A percentile compares a stretch with the other conserved stretches of the same genome.
Conservation (phyloP, 2,797 vertebrate genomes). For the Sebastes wilsoni region DNA sequence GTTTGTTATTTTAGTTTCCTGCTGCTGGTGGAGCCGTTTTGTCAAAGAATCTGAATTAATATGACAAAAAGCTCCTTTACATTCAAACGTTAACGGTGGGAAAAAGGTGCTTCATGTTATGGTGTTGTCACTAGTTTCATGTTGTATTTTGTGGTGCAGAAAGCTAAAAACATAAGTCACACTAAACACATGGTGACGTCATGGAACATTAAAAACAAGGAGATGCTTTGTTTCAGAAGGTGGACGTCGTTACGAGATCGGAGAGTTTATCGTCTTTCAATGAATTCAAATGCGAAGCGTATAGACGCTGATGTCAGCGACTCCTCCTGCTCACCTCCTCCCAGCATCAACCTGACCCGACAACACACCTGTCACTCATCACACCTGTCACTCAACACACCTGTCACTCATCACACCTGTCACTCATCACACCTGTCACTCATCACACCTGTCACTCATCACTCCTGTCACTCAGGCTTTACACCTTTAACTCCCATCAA, state of each 20-base stretch:
- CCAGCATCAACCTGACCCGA: conserved; percentile 5
- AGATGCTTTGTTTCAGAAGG: background rate
- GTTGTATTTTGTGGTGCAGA: background rate
- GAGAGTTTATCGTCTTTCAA: background rate
- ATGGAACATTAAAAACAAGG: background rate
- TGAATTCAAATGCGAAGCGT: background rate
- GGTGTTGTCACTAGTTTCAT: background rate
- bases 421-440: too few relatives aligned
- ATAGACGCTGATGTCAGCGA: conserved; percentile 10
- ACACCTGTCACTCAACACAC: too few relatives aligned
- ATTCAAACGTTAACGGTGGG: conserved; percentile 27
- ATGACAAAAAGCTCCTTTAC: background rate
- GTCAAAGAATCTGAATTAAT: background rate
- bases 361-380: background rate
- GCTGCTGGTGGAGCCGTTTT: background rate
- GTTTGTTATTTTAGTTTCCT: background rate
- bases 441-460: too few relatives aligned
- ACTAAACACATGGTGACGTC: conserved; percentile 10
- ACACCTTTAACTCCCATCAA: background rate
- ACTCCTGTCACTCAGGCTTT: background rate
- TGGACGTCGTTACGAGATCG: background rate
- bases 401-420: too few relatives aligned
- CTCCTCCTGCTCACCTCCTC: conserved; percentile 33
- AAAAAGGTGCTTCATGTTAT: background rate
- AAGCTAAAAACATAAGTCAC: conserved; percentile 52